Evolutionary conservation across 2,888 invertebrate genomes (phyloP).

Genomic region (Orthosia gothica): DNA sequence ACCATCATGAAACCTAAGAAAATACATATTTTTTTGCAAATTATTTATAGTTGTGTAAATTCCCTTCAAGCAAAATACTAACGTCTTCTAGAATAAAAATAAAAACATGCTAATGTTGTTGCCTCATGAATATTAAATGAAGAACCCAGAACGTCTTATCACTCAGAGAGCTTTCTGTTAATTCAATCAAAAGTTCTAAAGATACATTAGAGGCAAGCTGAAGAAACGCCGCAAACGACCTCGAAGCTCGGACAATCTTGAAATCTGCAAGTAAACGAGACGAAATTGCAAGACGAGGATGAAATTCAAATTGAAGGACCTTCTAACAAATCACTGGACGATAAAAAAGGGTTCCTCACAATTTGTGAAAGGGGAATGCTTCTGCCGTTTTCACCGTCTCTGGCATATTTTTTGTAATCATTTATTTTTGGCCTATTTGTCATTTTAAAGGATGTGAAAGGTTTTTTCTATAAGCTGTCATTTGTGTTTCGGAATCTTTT

Average conservation of each 20-base stretch:
- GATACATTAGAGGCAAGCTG: slow-evolving; percentile 50
- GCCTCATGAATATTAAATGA: slow-evolving; percentile 15
- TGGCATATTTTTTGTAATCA: slow-evolving; percentile 38
- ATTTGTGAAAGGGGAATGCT: slow-evolving; percentile 61
- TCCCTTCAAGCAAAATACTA: neutral
- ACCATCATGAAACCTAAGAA: too few species aligned
- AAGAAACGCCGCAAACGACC: slow-evolving; percentile 40
- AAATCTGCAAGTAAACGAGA: slow-evolving; percentile 69
- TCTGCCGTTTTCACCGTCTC: slow-evolving; percentile 21
- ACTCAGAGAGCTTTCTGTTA: slow-evolving; percentile 39
- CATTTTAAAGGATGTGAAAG: slow-evolving; percentile 7
- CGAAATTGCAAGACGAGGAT: slow-evolving; percentile 49
- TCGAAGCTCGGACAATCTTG: slow-evolving; percentile 49
- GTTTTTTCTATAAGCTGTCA: slow-evolving; percentile 20
- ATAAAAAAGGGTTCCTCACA: slow-evolving; percentile 67
- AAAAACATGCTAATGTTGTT: neutral
- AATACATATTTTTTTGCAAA: too few species aligned
- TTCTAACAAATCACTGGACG: slow-evolving; percentile 68
- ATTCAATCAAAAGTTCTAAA: too few species aligned
- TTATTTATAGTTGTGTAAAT: too few species aligned
- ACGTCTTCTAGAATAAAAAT: neutral
- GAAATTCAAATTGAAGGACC: slow-evolving; percentile 69
- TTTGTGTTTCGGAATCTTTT: slow-evolving; percentile 38
- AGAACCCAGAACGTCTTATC: neutral
- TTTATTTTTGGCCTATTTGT: slow-evolving; percentile 43